These are phyloP conservation scores for Heliothis virescens DNA, from an alignment of 1,140 invertebrate species.

Conservation along the genomic window DNA sequence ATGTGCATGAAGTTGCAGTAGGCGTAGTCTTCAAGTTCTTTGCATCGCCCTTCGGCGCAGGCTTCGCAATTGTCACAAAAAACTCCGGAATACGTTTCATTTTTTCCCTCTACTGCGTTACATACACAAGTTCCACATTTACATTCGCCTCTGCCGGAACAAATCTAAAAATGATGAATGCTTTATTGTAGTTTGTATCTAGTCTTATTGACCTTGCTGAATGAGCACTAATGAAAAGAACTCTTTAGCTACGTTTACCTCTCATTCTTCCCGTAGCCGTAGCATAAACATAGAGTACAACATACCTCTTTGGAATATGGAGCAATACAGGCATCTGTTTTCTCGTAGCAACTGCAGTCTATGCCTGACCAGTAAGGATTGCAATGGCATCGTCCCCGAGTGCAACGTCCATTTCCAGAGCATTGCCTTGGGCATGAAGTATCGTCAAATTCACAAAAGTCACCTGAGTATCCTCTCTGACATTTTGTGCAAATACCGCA, in stretches of 20 bases:
- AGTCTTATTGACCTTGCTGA: too few relatives aligned
- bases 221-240: too few relatives aligned
- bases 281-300: too few relatives aligned
- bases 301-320: constrained; percentile 73
- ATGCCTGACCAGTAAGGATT: constrained; percentile 87
- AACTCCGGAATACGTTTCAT: constrained; percentile 87
- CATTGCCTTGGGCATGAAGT: constrained; percentile 91
- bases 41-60: constrained; percentile 86
- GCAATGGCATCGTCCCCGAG: constrained; percentile 90
- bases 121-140: constrained; percentile 89
- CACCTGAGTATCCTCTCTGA: constrained; percentile 85
- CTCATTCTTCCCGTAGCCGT: too few relatives aligned
- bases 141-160: constrained; percentile 89
- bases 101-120: constrained; percentile 68
- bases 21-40: constrained; percentile 91
- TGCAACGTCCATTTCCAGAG: constrained; percentile 86
- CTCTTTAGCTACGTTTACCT: too few relatives aligned
- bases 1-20: constrained; percentile 88
- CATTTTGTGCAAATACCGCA: constrained; percentile 89
- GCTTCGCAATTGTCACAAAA: constrained; percentile 90
- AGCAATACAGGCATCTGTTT: constrained; percentile 88
- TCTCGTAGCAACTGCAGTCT: constrained; percentile 89
- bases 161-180: constrained; percentile 86
- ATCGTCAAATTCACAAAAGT: constrained; percentile 91
- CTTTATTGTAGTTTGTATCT: too few relatives aligned